Base-by-base conservation (phyloP, 2,113 vertebrate species). In the Dunckerocampus dactyliophorus region DNA sequence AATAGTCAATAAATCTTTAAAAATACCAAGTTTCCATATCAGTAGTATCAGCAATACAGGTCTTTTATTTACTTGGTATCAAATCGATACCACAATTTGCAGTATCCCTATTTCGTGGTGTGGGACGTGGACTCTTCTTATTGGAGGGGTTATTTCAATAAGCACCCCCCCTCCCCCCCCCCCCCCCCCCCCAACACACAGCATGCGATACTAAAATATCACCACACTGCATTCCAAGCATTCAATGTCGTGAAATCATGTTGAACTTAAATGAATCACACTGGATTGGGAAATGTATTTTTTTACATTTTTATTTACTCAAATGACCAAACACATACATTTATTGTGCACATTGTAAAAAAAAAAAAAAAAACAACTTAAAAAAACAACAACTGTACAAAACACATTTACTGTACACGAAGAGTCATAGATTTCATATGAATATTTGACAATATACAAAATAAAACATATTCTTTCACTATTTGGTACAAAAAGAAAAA, bases 41-140 rank as follows among this genome's bases (percentile, higher is more conserved):
- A n/a, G n/a, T n/a, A 37, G 34, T 37, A 37, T 37, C 34, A 37
- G 9, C 6, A 37, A 37, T 37, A 37, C 37, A 11, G 37, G 8
- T 11, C 37, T 11, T 39, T 9, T 9, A 39, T 2, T 39, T 39
- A 39, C 37, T 9, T 39, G 37, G 10, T 39, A 43, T 43, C 39
- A 5, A 14, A 43, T 14, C 4, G 13, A 43, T 6, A 43, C 37
- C 39, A 14, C 2, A 14, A 43, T 43, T 4, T 43, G 13, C 39
- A 43, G 39, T 43, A 43, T 43, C 13, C 14, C 11, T 43, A 43
- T 43, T 43, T 12, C 39, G 7, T 43, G 14, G 1, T 15, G 1
- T 47, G 66, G 58, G 76, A 89, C 89, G 90, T 91, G 87, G 82
- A 71, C 59, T 6, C 59, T 61, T 82, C 71, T 77, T 24, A 90